Base-by-base conservation (phyloP, 1,140 invertebrate species). In the Nomia melanderi region DNA sequence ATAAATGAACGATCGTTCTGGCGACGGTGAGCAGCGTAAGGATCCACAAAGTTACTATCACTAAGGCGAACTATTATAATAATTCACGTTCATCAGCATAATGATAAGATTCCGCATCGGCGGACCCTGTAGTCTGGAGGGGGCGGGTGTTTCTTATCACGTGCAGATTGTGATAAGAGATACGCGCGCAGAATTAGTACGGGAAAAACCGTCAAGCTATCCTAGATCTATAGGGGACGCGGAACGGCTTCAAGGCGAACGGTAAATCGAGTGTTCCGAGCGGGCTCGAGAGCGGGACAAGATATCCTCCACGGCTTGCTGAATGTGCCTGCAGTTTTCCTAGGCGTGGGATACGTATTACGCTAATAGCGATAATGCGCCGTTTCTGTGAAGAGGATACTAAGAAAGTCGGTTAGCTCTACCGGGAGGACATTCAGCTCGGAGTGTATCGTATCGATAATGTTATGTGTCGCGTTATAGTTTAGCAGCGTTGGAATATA, bases 91-190 rank as follows among this genome's bases (percentile, higher is more conserved):
- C 56, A 71, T 77, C 75, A n/a, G 36, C 36, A 44, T 56, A 71
- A 77, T n/a, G 63, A 54, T 63, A 25, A 44, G 66, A 56, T 70
- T 14, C 41, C 0, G 23, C 29, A 6, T 23, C 23, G 53, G 57
- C 11, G 6, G 20, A 27, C 9, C 1, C 20, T 5, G 31, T 11
- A 3, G 23, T 9, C 47, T n/a, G 1, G 5, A n/a, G 14, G 33
- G 11, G n/a, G 23, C 6, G 23, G 47, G 2, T 5, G 11, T 20
- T n/a, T 53, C 41, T 74, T 74, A 75, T 78, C 77, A 14, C 79
- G 73, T 82, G 27, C 63, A 79, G 84, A 87, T 87, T 86, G 85
- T 82, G 82, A 88, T 77, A 74, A 74, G 41, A 85, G 84, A 90
- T 90, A 5, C 76, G 83, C 5, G 56, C 82, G 77, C 78, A 71